Base-by-base conservation (phyloP, 1,140 invertebrate genomes). In the Monomorium pharaonis region DNA sequence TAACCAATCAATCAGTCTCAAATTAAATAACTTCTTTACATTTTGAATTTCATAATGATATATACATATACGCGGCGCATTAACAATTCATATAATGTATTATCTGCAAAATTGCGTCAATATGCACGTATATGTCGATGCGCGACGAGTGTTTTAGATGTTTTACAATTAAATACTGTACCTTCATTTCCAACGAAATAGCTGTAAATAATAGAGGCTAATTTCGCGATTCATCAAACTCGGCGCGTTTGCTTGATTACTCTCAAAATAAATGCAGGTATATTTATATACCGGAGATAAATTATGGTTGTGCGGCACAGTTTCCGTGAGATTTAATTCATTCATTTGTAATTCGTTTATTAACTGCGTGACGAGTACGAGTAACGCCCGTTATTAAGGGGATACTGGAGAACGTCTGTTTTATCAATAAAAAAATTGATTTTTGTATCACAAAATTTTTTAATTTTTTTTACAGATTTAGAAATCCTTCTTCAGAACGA, bases 191-290 rank as follows among this genome's bases (percentile, higher is more conserved):
- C 51, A 33, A 58, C 37, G 16, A 44, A 47, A 83, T 27, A 44
- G 37, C 67, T 42, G 24, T 58, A 54, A 74, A 72, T 83, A 83
- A 83, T 74, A 33, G 44, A 72, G 37, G 47, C 27, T 81, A 86
- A 89, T 88, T 86, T 58, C 51, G 67, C 76, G 63, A 86, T 89
- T 89, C 75, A 89, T 78, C 44, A 72, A 60, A 63, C 16, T 67
- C 37, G n/a, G 24, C 24, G 27, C 27, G 67, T 72, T 83, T 74
- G 74, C 24, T 67, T 74, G 54, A 83, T 83, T 83, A 74, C 54
- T 72, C 24, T 21, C 63, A 70, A 80, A 85, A 85, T 65, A 85
- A 78, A 85, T 85, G n/a, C 33, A 75, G 44, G n/a, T n/a, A 2
- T 56, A 58, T 69, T 76, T 56, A 27, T 54, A 21, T 37, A 10